These are phyloP conservation scores for Grammomys dolichurus DNA, from an alignment of 2,113 vertebrate species.

Conservation along the genomic window DNA sequence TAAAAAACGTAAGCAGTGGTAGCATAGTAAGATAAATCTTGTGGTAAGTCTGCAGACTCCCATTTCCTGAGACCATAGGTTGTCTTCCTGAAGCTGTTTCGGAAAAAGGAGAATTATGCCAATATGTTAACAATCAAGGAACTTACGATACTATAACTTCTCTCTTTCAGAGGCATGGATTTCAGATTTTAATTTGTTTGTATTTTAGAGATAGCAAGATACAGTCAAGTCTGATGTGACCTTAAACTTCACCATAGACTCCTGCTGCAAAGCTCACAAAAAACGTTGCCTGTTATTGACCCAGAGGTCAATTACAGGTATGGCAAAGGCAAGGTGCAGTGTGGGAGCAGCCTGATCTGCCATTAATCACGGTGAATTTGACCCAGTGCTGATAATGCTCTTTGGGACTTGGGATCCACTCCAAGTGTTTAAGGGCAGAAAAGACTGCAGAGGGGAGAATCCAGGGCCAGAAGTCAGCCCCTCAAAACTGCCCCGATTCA, in stretches of 20 bases:
- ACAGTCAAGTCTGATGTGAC: background rate
- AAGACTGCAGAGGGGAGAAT: background rate
- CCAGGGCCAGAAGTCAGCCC: background rate
- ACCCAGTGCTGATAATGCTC: background rate
- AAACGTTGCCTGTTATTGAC: background rate
- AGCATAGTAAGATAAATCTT: background rate
- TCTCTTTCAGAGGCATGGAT: background rate
- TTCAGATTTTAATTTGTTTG: background rate
- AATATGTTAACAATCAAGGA: background rate
- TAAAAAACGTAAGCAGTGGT: background rate
- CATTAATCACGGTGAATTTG: background rate
- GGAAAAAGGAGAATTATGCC: background rate
- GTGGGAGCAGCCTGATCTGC: background rate
- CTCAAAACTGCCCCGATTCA: background rate
- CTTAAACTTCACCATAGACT: background rate
- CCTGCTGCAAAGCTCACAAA: background rate
- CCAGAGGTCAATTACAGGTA: constrained; percentile 14
- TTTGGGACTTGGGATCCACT: background rate
- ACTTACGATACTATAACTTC: background rate
- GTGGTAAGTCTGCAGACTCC: background rate
- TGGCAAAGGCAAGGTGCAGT: background rate
- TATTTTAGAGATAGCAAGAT: background rate
- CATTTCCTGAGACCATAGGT: background rate
- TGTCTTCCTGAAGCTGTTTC: background rate
- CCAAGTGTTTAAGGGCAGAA: background rate